A percentile compares a stretch with the other conserved stretches of the same genome.
Conservation (phyloP, 1,140 invertebrate species). For the Dendroctonus valens region DNA sequence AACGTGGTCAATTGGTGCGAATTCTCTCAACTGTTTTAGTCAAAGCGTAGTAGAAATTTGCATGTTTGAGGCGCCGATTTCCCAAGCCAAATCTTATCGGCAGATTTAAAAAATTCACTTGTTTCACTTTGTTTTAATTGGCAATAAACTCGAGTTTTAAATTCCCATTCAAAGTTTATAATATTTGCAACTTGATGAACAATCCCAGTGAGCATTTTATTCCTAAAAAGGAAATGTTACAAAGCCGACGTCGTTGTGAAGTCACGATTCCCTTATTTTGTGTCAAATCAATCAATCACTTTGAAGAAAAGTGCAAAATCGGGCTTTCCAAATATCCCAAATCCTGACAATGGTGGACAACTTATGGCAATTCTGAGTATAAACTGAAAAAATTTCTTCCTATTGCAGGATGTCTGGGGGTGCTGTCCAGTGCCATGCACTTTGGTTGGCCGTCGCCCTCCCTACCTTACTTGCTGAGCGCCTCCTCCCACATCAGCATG, state of each 20-base stretch:
- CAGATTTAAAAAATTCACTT: background rate
- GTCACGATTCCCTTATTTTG: too few species aligned
- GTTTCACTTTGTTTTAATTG: background rate
- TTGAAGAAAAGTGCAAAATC: background rate
- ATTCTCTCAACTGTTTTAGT: too few species aligned
- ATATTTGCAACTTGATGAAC: background rate
- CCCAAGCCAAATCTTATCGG: too few species aligned
- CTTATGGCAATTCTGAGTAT: background rate
- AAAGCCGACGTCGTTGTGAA: too few species aligned
- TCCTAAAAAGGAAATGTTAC: too few species aligned
- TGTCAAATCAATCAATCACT: too few species aligned
- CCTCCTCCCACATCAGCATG: constrained; percentile 51
- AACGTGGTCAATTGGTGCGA: too few species aligned
- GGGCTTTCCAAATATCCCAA: background rate
- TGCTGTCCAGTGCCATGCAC: constrained; percentile 45
- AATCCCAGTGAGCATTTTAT: too few species aligned
- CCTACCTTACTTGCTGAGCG: constrained; percentile 37
- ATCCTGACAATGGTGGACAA: background rate
- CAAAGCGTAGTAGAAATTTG: too few species aligned
- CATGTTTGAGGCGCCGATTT: too few species aligned
- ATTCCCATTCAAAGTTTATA: background rate
- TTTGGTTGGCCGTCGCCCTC: constrained; percentile 47
- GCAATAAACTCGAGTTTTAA: background rate
- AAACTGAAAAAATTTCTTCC: background rate
- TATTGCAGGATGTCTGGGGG: constrained; percentile 40